A percentile compares a stretch with the other conserved stretches of the same genome.
Evolutionary conservation across 2,888 invertebrate genomes (phyloP).

Genomic region (Erynnis tages): DNA sequence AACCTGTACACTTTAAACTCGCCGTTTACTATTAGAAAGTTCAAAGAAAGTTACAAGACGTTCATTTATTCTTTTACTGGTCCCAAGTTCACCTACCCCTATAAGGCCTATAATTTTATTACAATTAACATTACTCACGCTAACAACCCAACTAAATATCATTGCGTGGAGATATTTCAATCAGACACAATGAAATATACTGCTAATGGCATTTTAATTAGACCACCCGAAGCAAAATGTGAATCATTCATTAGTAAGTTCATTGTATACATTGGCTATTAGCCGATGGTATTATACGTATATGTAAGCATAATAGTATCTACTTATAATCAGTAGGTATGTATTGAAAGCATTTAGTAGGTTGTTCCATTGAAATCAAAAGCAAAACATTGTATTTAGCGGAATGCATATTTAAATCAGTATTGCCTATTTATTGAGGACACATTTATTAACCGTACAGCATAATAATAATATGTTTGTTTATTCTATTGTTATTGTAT

Average conservation of each 20-base stretch:
- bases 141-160: neutral
- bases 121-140: too few relatives aligned
- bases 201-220: conserved; percentile 9
- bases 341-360: neutral
- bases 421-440: too few relatives aligned
- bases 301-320: conserved; percentile 2
- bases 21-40: too few relatives aligned
- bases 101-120: too few relatives aligned
- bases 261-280: neutral
- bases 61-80: too few relatives aligned
- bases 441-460: too few relatives aligned
- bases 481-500: too few relatives aligned
- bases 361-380: conserved; percentile 10
- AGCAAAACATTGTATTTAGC: neutral
- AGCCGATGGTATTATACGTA: neutral
- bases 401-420: too few relatives aligned
- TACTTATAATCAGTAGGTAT: conserved; percentile 12
- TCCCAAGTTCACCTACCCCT: too few relatives aligned
- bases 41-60: too few relatives aligned
- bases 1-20: too few relatives aligned
- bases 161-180: conserved; percentile 2
- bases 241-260: conserved; percentile 4
- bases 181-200: neutral
- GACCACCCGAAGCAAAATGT: neutral
- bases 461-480: too few relatives aligned